These are phyloP conservation scores for Chondrilla cf. caribensis DNA, from an alignment of 37 sponge, comb jelly and placozoan genomes.

Conservation along the genomic window DNA sequence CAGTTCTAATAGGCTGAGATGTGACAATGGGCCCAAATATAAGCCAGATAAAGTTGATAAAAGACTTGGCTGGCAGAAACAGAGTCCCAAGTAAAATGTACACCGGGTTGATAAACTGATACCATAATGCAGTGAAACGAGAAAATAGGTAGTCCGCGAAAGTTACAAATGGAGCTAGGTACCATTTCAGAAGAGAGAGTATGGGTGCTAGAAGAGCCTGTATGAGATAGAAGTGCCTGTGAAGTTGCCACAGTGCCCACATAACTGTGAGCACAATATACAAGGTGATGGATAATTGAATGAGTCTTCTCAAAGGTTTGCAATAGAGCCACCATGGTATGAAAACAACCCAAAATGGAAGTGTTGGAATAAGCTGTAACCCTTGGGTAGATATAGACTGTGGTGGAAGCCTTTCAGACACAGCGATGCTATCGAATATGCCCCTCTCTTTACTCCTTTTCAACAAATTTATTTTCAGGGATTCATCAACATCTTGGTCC, in stretches of 20 bases:
- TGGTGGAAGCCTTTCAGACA: neutral
- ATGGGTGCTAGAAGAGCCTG: slow-evolving; percentile 54
- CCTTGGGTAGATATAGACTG: neutral
- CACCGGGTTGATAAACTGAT: slow-evolving; percentile 48
- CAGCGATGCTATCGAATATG: neutral
- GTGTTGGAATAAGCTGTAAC: neutral
- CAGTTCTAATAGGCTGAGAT: neutral
- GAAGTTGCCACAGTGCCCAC: slow-evolving; percentile 92
- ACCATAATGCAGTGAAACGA: slow-evolving; percentile 56
- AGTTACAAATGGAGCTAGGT: slow-evolving; percentile 46
- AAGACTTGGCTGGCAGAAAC: slow-evolving; percentile 9
- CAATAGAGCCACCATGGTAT: slow-evolving; percentile 81
- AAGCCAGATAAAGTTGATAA: slow-evolving; percentile 11
- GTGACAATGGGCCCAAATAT: neutral
- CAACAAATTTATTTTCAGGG: neutral
- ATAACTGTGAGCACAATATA: slow-evolving; percentile 64
- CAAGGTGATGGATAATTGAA: slow-evolving; percentile 51
- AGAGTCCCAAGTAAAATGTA: slow-evolving; percentile 43
- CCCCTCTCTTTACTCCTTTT: neutral
- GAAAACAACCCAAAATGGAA: slow-evolving; percentile 70
- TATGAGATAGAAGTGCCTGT: slow-evolving; percentile 77
- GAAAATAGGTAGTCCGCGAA: slow-evolving; percentile 33
- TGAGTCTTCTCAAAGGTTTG: slow-evolving; percentile 27
- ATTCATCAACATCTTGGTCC: neutral
- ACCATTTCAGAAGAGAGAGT: slow-evolving; percentile 31